Base-by-base conservation (phyloP, 2,797 vertebrate species). In the Diceros bicornis region DNA sequence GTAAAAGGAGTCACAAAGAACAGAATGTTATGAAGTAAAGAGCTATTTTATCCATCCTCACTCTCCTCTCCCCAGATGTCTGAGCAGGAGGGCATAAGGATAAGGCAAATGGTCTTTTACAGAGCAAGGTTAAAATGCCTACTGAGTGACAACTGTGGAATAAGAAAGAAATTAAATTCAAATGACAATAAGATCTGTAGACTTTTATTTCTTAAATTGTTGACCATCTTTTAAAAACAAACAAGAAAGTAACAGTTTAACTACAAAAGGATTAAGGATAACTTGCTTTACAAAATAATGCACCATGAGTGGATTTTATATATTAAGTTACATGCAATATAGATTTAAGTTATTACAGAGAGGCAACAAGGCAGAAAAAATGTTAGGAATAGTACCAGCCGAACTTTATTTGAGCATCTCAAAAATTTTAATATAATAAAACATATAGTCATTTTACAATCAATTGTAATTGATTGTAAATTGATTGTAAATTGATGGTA, bases 21-120 rank as follows among this genome's bases (percentile, higher is more conserved):
- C 57, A 97, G 44, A 96, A 96, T 75, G 59, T 41, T 87, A 81
- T 71, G 79, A 96, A 98, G 89, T 89, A 82, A 89, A 96, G 91
- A 89, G 89, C 89, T 97, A 68, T 95, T 96, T 82, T 78, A 96
- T 85, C 71, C n/a, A 69, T 66, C 27, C 32, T 87, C 44, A 74
- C 14, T 86, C 14, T 78, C 9, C 41, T 37, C 32, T 95, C 37
- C 64, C 85, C 82, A 74, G 72, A 96, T 50, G 20, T 62, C 62
- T 64, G 7, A 88, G 61, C 62, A 37, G 17, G 11, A 88, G 29
- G 9, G 29, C 44, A 50, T 32, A 69, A 82, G 52, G 57, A 91
- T 68, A 57, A 89, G 66, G 64, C 59, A 96, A 96, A 96, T 12
- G 52, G 68, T 29, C 69, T 85, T 82, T 84, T 61, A 89, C 57